A percentile compares a stretch with the other conserved stretches of the same genome.
phyloP scores from a whole-genome alignment of 2,113 vertebrate species.

The Myotis lucifugus region DNA sequence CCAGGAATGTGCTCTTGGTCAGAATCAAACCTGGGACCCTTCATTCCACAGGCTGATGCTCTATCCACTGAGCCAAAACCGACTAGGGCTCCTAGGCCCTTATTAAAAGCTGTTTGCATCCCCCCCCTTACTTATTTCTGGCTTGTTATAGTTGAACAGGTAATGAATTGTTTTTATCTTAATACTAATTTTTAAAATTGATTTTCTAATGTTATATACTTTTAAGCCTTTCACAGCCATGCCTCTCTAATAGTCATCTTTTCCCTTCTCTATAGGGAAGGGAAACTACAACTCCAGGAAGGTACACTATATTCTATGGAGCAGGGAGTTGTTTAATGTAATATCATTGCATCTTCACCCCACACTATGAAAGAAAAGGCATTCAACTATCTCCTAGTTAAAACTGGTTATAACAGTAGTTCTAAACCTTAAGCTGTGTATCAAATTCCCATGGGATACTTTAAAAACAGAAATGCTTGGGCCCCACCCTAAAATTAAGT shows the following conservation, averaged over 20 bases:
- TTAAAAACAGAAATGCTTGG: not conserved
- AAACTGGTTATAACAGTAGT: not conserved
- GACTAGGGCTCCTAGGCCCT: not conserved
- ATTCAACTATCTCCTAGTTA: not conserved
- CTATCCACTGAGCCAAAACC: too few species aligned
- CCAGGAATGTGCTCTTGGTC: too few species aligned
- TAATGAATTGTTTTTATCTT: not conserved
- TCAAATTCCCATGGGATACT: not conserved
- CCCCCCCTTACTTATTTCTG: conserved; percentile 1
- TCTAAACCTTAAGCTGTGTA: not conserved
- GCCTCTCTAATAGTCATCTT: not conserved
- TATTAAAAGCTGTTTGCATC: conserved; percentile 7
- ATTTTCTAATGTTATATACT: not conserved
- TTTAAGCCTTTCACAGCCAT: conserved; percentile 8
- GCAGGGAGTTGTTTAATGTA: not conserved
- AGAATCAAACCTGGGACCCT: too few species aligned
- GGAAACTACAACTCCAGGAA: not conserved
- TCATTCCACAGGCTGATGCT: too few species aligned
- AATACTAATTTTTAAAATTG: conserved; percentile 30
- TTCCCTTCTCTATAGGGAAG: not conserved
- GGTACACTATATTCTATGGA: not conserved
- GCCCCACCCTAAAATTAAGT: not conserved
- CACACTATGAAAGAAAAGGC: not conserved
- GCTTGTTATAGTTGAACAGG: not conserved
- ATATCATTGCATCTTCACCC: not conserved